Evolutionary conservation across 2,113 vertebrate genomes (phyloP).

Genomic region (Cyanoderma ruficeps): DNA sequence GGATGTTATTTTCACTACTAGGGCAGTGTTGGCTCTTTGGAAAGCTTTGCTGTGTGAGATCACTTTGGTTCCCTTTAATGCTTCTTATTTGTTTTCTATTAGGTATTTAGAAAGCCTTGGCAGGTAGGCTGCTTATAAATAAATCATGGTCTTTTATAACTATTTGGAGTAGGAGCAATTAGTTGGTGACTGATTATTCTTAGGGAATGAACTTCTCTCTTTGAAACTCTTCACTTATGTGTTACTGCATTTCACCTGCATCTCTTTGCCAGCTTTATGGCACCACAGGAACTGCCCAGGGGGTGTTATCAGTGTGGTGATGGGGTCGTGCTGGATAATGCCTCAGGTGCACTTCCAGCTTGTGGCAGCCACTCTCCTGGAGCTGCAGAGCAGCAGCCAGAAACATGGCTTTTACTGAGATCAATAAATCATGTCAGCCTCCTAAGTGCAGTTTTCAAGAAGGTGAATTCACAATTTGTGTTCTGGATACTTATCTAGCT

Average conservation of each 20-base stretch:
- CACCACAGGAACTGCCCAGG: neutral
- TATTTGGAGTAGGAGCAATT: neutral
- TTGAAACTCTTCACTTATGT: neutral
- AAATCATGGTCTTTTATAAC: neutral
- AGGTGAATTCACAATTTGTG: neutral
- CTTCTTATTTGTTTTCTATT: neutral
- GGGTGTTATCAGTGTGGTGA: neutral
- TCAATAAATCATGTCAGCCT: neutral
- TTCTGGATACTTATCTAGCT: neutral
- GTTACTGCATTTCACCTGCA: neutral
- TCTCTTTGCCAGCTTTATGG: neutral
- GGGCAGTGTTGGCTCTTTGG: neutral
- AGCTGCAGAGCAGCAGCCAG: neutral
- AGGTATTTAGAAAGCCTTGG: neutral
- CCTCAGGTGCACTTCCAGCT: neutral
- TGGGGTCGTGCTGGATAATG: fast-evolving
- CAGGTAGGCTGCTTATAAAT: neutral
- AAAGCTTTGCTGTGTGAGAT: neutral
- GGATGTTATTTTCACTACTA: neutral
- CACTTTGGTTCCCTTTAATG: neutral
- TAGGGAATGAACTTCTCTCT: neutral
- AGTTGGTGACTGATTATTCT: neutral
- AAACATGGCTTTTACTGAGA: neutral
- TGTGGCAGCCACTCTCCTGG: neutral
- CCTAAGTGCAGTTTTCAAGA: neutral